Conservation (phyloP, 2,888 invertebrate species). For the Silvanus unidentatus region DNA sequence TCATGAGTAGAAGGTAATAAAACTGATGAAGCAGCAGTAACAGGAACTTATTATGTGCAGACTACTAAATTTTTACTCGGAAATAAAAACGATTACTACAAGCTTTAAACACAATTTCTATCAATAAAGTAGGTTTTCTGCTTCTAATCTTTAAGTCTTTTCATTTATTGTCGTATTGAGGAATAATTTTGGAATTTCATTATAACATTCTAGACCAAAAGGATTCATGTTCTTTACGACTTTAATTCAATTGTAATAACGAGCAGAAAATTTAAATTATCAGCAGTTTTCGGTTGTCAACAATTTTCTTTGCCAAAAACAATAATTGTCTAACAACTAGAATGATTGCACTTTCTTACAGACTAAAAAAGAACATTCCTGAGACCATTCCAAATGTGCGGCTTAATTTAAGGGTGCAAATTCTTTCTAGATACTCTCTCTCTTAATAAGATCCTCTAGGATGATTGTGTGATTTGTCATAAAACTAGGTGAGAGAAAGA, state of each 20-base stretch:
- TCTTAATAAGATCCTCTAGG: constrained; percentile 17
- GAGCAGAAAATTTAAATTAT: background rate
- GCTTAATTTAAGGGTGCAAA: too few species aligned
- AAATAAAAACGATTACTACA: constrained; percentile 9
- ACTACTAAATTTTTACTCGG: constrained; percentile 16
- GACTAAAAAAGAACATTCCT: too few species aligned
- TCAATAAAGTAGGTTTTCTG: background rate
- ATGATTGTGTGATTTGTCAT: constrained; percentile 37
- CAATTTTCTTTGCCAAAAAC: constrained; percentile 3
- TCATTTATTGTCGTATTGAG: too few species aligned
- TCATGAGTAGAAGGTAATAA: constrained; percentile 23
- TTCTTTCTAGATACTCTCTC: too few species aligned
- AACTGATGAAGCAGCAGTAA: constrained; percentile 17
- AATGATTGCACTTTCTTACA: background rate
- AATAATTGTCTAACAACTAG: background rate
- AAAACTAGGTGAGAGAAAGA: constrained; percentile 34
- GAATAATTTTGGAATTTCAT: too few species aligned
- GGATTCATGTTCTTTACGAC: background rate
- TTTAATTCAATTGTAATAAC: background rate
- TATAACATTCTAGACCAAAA: background rate
- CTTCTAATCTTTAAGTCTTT: background rate
- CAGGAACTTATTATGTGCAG: constrained; percentile 13
- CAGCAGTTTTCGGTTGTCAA: background rate
- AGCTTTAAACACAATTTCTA: background rate
- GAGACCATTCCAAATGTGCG: too few species aligned